Evolutionary conservation across 2,888 invertebrate genomes (phyloP).

Genomic region (Acronicta psi): DNA sequence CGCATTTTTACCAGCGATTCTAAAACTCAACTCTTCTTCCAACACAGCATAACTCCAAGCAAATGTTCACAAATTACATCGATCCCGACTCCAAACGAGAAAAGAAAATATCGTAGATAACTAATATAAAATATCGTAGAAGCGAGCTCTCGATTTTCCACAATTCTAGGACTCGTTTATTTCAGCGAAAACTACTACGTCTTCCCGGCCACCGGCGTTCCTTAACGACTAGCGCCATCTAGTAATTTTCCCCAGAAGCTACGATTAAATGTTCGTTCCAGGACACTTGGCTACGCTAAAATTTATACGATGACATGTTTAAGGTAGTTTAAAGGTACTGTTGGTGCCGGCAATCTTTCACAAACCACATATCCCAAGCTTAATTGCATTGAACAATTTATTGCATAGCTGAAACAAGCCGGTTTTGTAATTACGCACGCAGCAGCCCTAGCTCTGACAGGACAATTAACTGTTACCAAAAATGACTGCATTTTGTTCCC

Average conservation of each 20-base stretch:
- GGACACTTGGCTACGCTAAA: slow-evolving; percentile 52
- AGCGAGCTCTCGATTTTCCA: slow-evolving; percentile 31
- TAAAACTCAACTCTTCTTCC: slow-evolving; percentile 26
- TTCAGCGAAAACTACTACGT: slow-evolving; percentile 37
- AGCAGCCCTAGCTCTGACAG: slow-evolving; percentile 61
- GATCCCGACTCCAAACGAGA: slow-evolving; percentile 16
- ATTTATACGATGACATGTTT: slow-evolving; percentile 62
- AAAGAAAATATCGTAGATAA: slow-evolving; percentile 27
- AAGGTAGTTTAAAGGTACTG: slow-evolving; percentile 50
- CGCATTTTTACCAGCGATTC: slow-evolving; percentile 40
- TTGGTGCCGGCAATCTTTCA: slow-evolving; percentile 53
- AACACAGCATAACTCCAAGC: slow-evolving; percentile 7
- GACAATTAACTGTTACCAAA: slow-evolving; percentile 67
- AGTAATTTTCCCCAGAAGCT: slow-evolving; percentile 53
- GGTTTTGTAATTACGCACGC: slow-evolving; percentile 70
- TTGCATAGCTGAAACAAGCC: slow-evolving; percentile 67
- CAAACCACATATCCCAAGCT: slow-evolving; percentile 66
- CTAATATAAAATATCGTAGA: slow-evolving; percentile 36
- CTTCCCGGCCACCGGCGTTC: slow-evolving; percentile 38
- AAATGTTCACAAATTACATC: slow-evolving; percentile 36
- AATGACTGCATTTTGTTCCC: slow-evolving; percentile 51
- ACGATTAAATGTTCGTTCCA: slow-evolving; percentile 49
- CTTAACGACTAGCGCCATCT: slow-evolving; percentile 60
- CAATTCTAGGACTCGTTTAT: slow-evolving; percentile 41
- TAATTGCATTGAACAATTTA: slow-evolving; percentile 77